Conservation (phyloP, 2,888 invertebrate species). For the Aspidiotus rigidus region DNA sequence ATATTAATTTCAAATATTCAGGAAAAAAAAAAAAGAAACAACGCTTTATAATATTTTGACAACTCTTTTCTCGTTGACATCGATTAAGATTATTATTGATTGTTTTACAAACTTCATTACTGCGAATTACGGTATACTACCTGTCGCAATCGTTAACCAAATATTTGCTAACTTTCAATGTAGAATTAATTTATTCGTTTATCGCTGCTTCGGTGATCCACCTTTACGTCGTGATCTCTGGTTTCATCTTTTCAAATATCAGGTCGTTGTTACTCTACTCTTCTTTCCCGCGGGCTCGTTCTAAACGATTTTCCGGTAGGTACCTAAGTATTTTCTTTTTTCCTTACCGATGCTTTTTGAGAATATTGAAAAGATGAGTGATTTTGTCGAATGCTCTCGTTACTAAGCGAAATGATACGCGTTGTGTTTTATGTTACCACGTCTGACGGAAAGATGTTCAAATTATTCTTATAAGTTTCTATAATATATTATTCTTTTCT, state of each 20-base stretch:
- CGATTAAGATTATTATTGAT: background rate
- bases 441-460: slow-evolving; percentile 13
- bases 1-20: too few species aligned
- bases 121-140: background rate
- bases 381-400: slow-evolving; percentile 1
- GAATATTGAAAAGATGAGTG: background rate
- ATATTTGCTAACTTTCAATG: slow-evolving; percentile 2
- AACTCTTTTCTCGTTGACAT: background rate
- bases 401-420: background rate
- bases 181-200: background rate
- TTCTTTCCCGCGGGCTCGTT: too few species aligned
- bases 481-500: background rate
- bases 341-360: background rate
- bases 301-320: background rate
- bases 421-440: slow-evolving; percentile 19
- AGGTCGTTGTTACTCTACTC: too few species aligned
- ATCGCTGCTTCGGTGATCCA: background rate
- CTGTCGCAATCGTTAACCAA: background rate
- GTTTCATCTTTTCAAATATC: too few species aligned
- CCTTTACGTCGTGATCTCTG: too few species aligned
- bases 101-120: background rate
- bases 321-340: slow-evolving; percentile 1
- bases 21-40: background rate
- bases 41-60: background rate
- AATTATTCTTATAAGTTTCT: slow-evolving; percentile 14